phyloP scores from a whole-genome alignment of 2,888 invertebrate genomes.

The Dicyrtomina minuta region DNA sequence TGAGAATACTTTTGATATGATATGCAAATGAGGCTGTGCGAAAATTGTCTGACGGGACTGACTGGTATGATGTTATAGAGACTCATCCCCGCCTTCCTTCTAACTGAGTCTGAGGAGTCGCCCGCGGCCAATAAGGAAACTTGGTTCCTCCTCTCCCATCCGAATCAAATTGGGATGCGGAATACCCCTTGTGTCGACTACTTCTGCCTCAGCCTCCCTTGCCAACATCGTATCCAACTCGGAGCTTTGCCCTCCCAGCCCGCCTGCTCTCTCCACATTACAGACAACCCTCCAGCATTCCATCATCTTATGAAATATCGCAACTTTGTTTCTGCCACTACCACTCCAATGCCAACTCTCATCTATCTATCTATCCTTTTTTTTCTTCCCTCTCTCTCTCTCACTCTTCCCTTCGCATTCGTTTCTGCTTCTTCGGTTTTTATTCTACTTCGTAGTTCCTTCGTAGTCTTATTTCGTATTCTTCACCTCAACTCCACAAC shows the following conservation, averaged over 20 bases:
- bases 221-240: conserved; percentile 26
- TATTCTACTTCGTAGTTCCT: background rate
- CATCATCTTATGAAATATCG: conserved; percentile 44
- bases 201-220: conserved; percentile 26
- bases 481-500: too few relatives aligned
- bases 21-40: conserved; percentile 47
- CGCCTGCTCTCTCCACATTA: conserved; percentile 33
- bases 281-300: conserved; percentile 41
- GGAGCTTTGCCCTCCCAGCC: conserved; percentile 40
- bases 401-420: conserved; percentile 15
- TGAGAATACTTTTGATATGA: conserved; percentile 37
- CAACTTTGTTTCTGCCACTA: conserved; percentile 44
- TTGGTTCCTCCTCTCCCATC: conserved; percentile 45
- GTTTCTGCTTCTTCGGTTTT: background rate
- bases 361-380: conserved; percentile 26
- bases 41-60: conserved; percentile 43
- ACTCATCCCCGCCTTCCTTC: conserved; percentile 40
- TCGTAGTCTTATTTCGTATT: too few relatives aligned
- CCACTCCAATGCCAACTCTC: conserved; percentile 38
- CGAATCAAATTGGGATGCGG: conserved; percentile 47
- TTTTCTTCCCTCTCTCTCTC: conserved; percentile 27
- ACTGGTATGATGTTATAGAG: conserved; percentile 27
- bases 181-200: conserved; percentile 38
- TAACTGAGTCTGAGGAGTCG: conserved; percentile 41
- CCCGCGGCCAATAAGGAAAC: conserved; percentile 45